Conservation (phyloP, 2,797 vertebrate species). For the Nannoperca australis region DNA sequence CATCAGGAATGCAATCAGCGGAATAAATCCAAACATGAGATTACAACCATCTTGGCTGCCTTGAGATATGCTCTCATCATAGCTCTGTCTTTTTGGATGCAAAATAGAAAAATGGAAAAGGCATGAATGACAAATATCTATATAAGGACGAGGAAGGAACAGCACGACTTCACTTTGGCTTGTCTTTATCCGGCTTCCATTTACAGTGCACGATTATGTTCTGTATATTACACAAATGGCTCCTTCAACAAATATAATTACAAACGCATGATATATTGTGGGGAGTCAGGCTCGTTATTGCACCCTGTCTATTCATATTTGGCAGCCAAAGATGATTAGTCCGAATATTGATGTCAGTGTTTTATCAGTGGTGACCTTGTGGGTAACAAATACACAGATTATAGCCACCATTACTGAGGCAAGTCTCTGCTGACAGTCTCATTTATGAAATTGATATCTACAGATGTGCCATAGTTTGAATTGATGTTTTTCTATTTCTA, state of each 20-base stretch:
- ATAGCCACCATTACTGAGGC: neutral
- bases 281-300: too few relatives aligned
- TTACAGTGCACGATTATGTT: neutral
- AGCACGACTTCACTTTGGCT: neutral
- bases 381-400: constrained; percentile 14
- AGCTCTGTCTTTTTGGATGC: neutral
- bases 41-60: neutral
- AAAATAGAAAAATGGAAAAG: constrained; percentile 17
- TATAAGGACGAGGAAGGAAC: neutral
- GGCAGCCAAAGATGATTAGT: constrained; percentile 1
- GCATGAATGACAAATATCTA: neutral
- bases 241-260: constrained; percentile 10
- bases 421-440: constrained; percentile 13
- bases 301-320: neutral
- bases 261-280: constrained; percentile 1
- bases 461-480: constrained; percentile 27
- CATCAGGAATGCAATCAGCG: neutral
- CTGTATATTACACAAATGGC: neutral
- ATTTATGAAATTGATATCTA: constrained; percentile 22
- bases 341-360: neutral
- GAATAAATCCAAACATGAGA: neutral
- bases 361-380: constrained; percentile 11
- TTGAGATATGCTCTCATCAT: neutral
- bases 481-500: constrained; percentile 43
- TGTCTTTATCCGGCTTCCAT: constrained; percentile 1